Conservation (phyloP, 1,140 invertebrate species). For the Anoplolepis gracilipes region DNA sequence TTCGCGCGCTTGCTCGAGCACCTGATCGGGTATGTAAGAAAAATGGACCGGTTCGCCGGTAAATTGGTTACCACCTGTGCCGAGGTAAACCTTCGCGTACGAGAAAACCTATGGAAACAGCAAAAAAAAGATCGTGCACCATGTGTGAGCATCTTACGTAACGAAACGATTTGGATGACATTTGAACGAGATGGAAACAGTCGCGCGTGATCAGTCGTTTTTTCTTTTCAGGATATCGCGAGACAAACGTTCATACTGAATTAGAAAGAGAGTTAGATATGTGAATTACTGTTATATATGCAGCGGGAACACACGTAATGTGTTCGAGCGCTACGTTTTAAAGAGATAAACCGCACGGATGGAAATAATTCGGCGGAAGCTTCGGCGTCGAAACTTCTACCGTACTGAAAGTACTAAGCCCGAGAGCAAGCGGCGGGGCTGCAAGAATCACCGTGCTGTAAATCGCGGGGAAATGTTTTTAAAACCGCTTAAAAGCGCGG, state of each 20-base stretch:
- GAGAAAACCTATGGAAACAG: slow-evolving; percentile 88
- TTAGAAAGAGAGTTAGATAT: not conserved
- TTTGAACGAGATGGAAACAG: slow-evolving; percentile 17
- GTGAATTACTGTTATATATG: not conserved
- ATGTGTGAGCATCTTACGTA: not conserved
- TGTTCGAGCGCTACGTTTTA: not conserved
- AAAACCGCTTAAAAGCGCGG: slow-evolving; percentile 52
- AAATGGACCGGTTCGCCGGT: slow-evolving; percentile 89
- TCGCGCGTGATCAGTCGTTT: slow-evolving; percentile 38
- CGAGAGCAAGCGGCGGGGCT: not conserved
- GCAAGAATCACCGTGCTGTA: slow-evolving; percentile 35
- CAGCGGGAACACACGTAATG: not conserved
- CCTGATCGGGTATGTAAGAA: slow-evolving; percentile 92
- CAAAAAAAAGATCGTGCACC: not conserved
- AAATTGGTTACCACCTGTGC: slow-evolving; percentile 89
- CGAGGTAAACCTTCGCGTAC: slow-evolving; percentile 90
- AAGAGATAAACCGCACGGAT: slow-evolving; percentile 15
- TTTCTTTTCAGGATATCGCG: not conserved
- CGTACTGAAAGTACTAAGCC: slow-evolving; percentile 14
- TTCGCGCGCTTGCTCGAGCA: slow-evolving; percentile 93
- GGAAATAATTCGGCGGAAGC: slow-evolving; percentile 18
- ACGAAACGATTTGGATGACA: slow-evolving; percentile 9
- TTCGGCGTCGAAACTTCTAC: slow-evolving; percentile 1
- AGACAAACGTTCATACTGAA: slow-evolving; percentile 7
- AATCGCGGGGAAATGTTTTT: slow-evolving; percentile 57